Evolutionary conservation across 2,888 invertebrate genomes (phyloP), one percentile per base, ranked within the genome.

Genomic region (Cordylochernes scorpioides): DNA sequence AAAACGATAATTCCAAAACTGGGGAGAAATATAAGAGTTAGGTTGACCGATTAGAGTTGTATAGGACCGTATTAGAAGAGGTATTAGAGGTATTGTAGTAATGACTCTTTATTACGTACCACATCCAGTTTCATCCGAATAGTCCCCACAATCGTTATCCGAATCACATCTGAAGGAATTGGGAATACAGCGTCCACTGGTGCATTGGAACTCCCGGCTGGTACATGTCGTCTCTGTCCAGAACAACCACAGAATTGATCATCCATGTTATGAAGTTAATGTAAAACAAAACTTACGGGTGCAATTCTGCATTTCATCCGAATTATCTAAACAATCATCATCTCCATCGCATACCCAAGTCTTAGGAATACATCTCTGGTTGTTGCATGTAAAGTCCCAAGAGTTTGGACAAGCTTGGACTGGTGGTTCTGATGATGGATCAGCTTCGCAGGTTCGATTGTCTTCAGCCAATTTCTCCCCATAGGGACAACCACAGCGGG

Each of bases 331-430:
- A 46, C 91, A 91, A 49, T 91, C 88, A 47, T 88, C 77, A 45
- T 88, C 88, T 0, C 84, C 86, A 49, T 88, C 86, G 50, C 88
- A 88, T 2, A 82, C 71, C 86, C 86, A 88, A 6, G 75, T 73
- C 49, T 77, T 77, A 0, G 82, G 80, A 29, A 86, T 77, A 48
- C 82, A 84, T 16, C 77, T 57, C 49, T 82, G 78, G 52, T 86
- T 86, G 44, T 69, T 68, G 50, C 91, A 91, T 0, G 80, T 80
- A 50, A 88, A 88, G 56, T 86, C 78, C 71, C 80, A 80, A 2
- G 70, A 63, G 46, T 80, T 80, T 0, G 78, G 75, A 47, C 88
- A 88, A 0, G 80, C 71, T 43, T 75, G 71, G 1, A 75, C 64
- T 0, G 78, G 74, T 0, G 80, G 78, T 52, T 86, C 82, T 0